Evolutionary conservation across 2,113 vertebrate species (phyloP).

Genomic region (Sinocyclocheilus anophthalmus): DNA sequence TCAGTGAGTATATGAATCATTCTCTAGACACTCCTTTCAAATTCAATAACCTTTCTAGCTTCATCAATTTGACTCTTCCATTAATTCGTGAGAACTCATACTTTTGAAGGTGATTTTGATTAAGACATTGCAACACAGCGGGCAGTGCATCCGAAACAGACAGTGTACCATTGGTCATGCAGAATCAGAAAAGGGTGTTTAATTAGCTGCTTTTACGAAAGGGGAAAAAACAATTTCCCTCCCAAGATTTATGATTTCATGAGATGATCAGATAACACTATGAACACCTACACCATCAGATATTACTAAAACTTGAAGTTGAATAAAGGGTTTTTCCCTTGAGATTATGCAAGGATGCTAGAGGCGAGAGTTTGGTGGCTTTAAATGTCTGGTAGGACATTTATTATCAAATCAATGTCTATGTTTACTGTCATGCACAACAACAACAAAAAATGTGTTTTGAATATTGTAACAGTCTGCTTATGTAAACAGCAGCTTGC

Average conservation of each 20-base stretch:
- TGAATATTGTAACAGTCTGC: not conserved
- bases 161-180: not conserved
- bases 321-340: not conserved
- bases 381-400: constrained; percentile 7
- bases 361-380: not conserved
- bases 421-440: not conserved
- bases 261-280: not conserved
- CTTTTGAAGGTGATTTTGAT: not conserved
- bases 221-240: not conserved
- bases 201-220: not conserved
- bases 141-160: not conserved
- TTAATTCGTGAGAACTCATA: too few relatives aligned
- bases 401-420: not conserved
- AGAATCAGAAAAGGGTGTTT: not conserved
- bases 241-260: not conserved
- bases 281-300: not conserved
- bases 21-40: too few relatives aligned
- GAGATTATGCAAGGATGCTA: not conserved
- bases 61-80: too few relatives aligned
- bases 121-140: not conserved
- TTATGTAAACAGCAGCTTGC: not conserved
- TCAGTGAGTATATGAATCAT: too few relatives aligned
- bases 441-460: not conserved
- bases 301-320: not conserved
- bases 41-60: too few relatives aligned